Percentiles rank a stretch among this genome's conserved stretches.
Evolutionary conservation across 2,888 invertebrate species (phyloP).

Genomic region (Seira musarum): DNA sequence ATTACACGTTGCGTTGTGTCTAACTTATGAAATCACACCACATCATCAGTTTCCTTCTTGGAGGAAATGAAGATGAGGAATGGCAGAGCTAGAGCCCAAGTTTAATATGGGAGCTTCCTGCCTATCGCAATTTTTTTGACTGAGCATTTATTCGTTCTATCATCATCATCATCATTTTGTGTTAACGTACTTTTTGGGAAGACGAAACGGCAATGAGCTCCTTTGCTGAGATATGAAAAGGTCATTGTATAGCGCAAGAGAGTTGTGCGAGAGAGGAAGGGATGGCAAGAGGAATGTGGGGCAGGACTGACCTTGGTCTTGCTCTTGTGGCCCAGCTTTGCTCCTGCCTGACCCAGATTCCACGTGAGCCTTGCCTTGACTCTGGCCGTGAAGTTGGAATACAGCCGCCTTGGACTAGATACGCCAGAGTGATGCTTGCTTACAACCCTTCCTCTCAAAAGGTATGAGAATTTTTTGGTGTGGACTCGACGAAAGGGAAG

Average conservation of each 20-base stretch:
- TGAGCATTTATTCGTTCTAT: not conserved
- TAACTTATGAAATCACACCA: not conserved
- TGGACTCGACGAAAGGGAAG: constrained; percentile 11
- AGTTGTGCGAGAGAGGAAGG: not conserved
- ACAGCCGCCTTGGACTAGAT: constrained; percentile 60
- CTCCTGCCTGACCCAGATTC: constrained; percentile 57
- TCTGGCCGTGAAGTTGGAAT: constrained; percentile 62
- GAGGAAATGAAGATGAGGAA: too few relatives aligned
- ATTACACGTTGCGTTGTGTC: not conserved
- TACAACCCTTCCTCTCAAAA: constrained; percentile 31
- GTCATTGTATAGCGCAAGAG: constrained; percentile 23
- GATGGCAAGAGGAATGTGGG: constrained; percentile 53
- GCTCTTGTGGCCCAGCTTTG: constrained; percentile 56
- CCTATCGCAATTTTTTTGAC: not conserved
- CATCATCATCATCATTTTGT: not conserved
- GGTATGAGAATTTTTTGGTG: not conserved
- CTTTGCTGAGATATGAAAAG: constrained; percentile 31
- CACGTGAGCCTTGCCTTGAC: constrained; percentile 59
- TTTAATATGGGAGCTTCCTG: not conserved
- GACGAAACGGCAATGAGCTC: constrained; percentile 35
- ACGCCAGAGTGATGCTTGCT: constrained; percentile 22
- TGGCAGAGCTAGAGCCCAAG: too few relatives aligned
- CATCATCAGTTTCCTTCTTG: not conserved
- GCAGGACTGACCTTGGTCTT: constrained; percentile 63
- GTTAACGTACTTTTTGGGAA: constrained; percentile 17